These are phyloP conservation scores for Thinocorus orbignyianus DNA, from an alignment of 2,113 vertebrate genomes.

Conservation along the genomic window DNA sequence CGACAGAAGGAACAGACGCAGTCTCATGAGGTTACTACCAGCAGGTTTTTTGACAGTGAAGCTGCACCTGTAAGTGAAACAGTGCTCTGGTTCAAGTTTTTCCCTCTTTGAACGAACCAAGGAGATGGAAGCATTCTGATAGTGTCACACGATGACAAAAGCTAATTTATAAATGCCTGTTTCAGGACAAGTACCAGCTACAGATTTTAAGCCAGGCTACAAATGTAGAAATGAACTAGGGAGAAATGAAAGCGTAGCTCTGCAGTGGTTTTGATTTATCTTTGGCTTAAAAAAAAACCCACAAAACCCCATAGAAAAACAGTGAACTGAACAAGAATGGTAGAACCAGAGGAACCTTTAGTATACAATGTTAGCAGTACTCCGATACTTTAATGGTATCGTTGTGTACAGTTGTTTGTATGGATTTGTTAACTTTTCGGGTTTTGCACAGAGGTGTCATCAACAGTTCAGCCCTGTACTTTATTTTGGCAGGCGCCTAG, in stretches of 20 bases:
- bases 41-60: background rate
- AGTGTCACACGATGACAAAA: rapidly evolving
- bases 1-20: background rate
- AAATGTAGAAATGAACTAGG: background rate
- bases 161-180: background rate
- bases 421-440: background rate
- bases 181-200: background rate
- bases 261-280: background rate
- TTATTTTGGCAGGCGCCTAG: background rate
- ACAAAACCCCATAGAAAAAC: background rate
- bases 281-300: background rate
- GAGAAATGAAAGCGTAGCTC: background rate
- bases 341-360: background rate
- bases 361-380: background rate
- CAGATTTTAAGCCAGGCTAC: background rate
- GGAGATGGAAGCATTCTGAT: background rate
- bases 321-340: background rate
- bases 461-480: background rate
- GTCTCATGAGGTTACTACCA: background rate
- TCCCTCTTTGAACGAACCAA: background rate
- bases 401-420: background rate
- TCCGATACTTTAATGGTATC: background rate
- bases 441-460: background rate
- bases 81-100: background rate
- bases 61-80: background rate